These are phyloP conservation scores for Microplitis mediator DNA, from an alignment of 1,140 invertebrate genomes.

Conservation along the genomic window DNA sequence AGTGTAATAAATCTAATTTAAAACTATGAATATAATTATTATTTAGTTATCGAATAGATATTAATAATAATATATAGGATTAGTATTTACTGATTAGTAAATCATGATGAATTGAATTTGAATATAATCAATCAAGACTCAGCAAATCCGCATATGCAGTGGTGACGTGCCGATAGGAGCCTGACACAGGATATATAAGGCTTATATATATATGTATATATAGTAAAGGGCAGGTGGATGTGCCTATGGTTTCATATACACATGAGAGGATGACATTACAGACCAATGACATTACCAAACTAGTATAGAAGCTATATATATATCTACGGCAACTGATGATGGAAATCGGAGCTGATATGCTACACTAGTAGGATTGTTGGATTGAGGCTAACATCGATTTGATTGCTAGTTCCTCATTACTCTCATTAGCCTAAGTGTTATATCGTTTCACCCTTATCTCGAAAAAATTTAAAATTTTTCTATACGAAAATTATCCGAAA, in stretches of 20 bases:
- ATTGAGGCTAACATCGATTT: constrained; percentile 15
- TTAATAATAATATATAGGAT: too few species aligned
- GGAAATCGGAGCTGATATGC: constrained; percentile 37
- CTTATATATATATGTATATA: constrained; percentile 8
- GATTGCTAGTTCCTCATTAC: neutral
- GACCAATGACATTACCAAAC: constrained; percentile 42
- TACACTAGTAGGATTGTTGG: neutral
- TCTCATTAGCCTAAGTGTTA: constrained; percentile 26
- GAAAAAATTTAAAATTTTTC: too few species aligned
- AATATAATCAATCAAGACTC: constrained; percentile 12
- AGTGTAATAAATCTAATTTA: too few species aligned
- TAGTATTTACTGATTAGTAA: neutral
- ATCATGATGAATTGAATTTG: constrained; percentile 11
- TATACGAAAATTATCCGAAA: too few species aligned
- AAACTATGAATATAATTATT: neutral
- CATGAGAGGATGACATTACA: constrained; percentile 39
- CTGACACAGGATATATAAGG: constrained; percentile 23
- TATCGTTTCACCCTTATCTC: constrained; percentile 15
- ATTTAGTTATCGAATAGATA: too few species aligned
- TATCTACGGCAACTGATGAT: constrained; percentile 21
- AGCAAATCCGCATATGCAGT: constrained; percentile 3
- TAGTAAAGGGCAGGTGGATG: constrained; percentile 41
- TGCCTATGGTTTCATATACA: neutral
- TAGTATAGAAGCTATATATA: too few species aligned
- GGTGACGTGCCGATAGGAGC: constrained; percentile 19